Evolutionary conservation across 2,888 invertebrate species (phyloP).

Genomic region (Andrena camellia): DNA sequence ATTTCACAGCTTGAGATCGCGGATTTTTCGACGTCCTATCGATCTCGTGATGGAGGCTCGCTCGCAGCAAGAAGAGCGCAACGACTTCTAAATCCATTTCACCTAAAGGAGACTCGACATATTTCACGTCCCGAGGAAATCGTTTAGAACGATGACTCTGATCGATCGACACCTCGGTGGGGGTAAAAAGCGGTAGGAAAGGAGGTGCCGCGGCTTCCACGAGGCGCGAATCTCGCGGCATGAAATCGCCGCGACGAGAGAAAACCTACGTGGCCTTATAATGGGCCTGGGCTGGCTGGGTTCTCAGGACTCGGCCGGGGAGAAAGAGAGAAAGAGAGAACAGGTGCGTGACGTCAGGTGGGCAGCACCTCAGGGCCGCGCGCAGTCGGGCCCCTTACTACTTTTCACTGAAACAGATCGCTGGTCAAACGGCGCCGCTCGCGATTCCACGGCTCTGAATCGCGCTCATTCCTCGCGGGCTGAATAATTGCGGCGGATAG

Average conservation of each 20-base stretch:
- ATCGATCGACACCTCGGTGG: conserved; percentile 18
- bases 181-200: conserved; percentile 57
- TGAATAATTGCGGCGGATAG: conserved; percentile 21
- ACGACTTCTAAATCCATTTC: background rate
- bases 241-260: conserved; percentile 73
- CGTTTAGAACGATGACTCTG: conserved; percentile 8
- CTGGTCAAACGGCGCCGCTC: conserved; percentile 67
- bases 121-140: background rate
- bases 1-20: too few species aligned
- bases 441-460: conserved; percentile 21
- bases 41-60: too few species aligned
- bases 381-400: conserved; percentile 73
- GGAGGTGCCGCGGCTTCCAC: conserved; percentile 69
- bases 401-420: conserved; percentile 73
- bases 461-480: conserved; percentile 14
- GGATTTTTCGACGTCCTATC: too few species aligned
- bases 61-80: background rate
- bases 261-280: conserved; percentile 78
- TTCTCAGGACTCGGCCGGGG: conserved; percentile 72
- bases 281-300: conserved; percentile 76
- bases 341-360: conserved; percentile 85
- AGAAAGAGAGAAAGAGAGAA: conserved; percentile 77
- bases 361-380: conserved; percentile 82
- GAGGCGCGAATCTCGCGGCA: conserved; percentile 75
- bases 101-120: background rate